Evolutionary conservation across 2,888 invertebrate species (phyloP), one percentile per base, ranked within the genome.

Genomic region (Drosophila lacicola): DNA sequence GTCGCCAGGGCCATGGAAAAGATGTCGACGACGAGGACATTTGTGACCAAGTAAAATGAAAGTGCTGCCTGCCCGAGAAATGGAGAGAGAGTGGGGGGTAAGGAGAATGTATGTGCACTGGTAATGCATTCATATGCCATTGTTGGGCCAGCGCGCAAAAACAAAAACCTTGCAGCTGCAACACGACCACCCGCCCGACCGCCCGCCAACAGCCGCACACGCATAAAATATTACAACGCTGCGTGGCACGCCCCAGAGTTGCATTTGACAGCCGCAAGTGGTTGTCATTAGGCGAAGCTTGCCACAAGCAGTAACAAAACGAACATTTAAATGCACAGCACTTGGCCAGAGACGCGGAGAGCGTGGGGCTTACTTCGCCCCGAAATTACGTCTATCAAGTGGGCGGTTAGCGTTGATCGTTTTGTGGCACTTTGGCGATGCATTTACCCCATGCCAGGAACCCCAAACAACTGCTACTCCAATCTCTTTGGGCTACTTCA

Each of bases 231-330:
- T 83, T 85, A 88, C 77, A 83, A 68, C 77, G 57, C 80, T 80
- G 82, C 77, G 79, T 80, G 77, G 64, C 73, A 78, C 70, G 73
- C 72, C 72, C 72, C 82, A 80, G 72, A 65, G 76, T 78, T 84
- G 88, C 87, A 84, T 86, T 83, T 84, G 89, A 88, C 84, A 88
- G 89, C 84, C 89, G 84, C 87, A 88, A 81, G 89, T 87, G 89
- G 87, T 87, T 85, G 87, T 88, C 88, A 84, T 84, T 84, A 84
- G 75, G 88, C 64, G 67, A 79, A 67, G 61, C 62, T 47, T 66
- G 47, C 65, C 64, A 55, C 61, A 65, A 70, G 65, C 72, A 77
- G 71, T 75, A 74, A 74, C 78, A 88, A 72, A 86, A 80, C 80
- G 85, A 78, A 71, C 82, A 85, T 85, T 85, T 85, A 85, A 89